Conservation (phyloP, 2,888 invertebrate genomes). For the Plebejus melissa region DNA sequence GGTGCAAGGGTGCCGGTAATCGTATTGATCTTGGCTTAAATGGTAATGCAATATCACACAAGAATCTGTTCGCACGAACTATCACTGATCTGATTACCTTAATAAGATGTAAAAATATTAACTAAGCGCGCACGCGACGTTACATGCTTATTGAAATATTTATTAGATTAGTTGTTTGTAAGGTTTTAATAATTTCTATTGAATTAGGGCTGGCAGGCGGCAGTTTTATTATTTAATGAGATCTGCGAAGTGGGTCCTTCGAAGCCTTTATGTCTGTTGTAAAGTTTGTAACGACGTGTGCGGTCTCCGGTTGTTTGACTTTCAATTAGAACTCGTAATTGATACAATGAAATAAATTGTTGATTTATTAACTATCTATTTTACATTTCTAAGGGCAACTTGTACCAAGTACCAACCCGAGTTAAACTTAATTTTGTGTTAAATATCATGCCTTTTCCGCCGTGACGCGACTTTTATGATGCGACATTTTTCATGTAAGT, state of each 20-base stretch:
- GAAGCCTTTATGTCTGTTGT: neutral
- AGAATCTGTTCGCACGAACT: slow-evolving; percentile 26
- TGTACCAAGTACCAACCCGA: neutral
- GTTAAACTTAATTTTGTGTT: too few species aligned
- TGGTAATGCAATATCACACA: slow-evolving; percentile 25
- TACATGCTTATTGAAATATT: slow-evolving; percentile 26
- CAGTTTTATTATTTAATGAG: slow-evolving; percentile 3
- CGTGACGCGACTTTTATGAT: neutral
- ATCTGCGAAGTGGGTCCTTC: neutral
- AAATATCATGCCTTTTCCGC: too few species aligned
- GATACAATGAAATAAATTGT: neutral
- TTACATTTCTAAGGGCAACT: neutral
- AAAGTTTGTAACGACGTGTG: slow-evolving; percentile 5
- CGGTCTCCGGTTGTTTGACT: neutral
- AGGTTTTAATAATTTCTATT: slow-evolving; percentile 27
- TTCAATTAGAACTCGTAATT: neutral
- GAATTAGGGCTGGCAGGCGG: slow-evolving; percentile 7
- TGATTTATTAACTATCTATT: neutral
- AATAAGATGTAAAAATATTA: slow-evolving; percentile 28
- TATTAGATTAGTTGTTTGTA: slow-evolving; percentile 27
- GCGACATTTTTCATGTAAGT: neutral
- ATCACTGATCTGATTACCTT: slow-evolving; percentile 25
- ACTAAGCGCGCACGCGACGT: slow-evolving; percentile 25
- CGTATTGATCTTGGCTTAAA: slow-evolving; percentile 22
- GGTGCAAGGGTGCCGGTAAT: slow-evolving; percentile 19